Percentiles rank a stretch among this genome's conserved stretches.
These are phyloP conservation scores for Myotis myotis DNA, from an alignment of 2,797 vertebrate genomes.

Conservation along the genomic window DNA sequence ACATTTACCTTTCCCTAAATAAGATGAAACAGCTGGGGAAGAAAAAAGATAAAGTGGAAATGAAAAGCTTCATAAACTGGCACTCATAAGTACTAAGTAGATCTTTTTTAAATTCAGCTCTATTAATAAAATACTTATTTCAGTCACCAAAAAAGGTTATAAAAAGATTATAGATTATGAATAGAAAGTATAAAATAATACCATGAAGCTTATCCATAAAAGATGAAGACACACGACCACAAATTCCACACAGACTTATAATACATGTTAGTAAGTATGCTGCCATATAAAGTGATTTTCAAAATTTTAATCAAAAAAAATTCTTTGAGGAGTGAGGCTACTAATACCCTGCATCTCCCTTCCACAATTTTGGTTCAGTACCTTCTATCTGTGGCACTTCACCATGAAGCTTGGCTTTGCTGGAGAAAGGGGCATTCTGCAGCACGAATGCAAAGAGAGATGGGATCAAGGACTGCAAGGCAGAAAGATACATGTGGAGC, in stretches of 20 bases:
- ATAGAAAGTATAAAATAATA: conserved; percentile 37
- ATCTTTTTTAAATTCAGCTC: conserved; percentile 33
- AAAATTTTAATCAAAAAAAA: background rate
- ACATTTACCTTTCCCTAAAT: background rate
- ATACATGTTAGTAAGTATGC: background rate
- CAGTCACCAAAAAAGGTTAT: background rate
- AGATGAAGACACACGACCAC: background rate
- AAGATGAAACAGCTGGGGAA: background rate
- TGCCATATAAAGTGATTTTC: background rate
- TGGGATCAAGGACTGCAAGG: conserved; percentile 96
- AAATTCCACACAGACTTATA: background rate
- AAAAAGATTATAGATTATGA: background rate
- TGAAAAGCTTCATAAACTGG: conserved; percentile 51
- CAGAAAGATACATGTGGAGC: conserved; percentile 95
- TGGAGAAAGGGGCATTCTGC: conserved; percentile 95
- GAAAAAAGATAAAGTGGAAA: conserved; percentile 6
- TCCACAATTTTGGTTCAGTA: conserved; percentile 71
- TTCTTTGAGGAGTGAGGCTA: background rate
- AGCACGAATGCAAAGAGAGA: conserved; percentile 95
- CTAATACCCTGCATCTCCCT: background rate
- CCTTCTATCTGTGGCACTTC: conserved; percentile 95
- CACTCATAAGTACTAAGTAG: background rate
- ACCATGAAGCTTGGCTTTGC: conserved; percentile 92
- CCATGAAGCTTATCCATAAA: background rate
- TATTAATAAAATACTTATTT: background rate